phyloP scores from a whole-genome alignment of 2,113 vertebrate genomes.

The Thinocorus orbignyianus region DNA sequence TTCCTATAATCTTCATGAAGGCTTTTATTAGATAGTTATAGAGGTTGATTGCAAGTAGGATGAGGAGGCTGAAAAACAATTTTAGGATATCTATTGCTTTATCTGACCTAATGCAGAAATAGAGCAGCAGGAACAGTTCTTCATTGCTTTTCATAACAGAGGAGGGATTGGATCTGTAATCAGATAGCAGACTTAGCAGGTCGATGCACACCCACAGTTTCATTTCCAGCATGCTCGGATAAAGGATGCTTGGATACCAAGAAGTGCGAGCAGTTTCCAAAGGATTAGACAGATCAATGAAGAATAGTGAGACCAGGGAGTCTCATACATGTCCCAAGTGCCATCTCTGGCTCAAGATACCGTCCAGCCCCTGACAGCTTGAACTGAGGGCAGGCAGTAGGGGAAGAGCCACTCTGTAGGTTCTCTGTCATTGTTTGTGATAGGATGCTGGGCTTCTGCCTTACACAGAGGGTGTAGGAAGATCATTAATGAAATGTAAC shows the following conservation, averaged over 20 bases:
- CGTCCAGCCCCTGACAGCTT: not conserved
- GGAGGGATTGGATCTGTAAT: not conserved
- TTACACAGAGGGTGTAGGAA: not conserved
- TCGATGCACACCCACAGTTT: not conserved
- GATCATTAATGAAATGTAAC: fast-evolving
- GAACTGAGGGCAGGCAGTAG: not conserved
- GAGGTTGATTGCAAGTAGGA: not conserved
- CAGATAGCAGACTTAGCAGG: not conserved
- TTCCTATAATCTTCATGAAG: not conserved
- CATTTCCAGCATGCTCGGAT: not conserved
- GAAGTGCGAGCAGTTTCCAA: not conserved
- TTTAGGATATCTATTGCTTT: not conserved
- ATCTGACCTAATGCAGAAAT: not conserved
- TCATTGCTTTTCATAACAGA: not conserved
- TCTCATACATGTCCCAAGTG: not conserved
- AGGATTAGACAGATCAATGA: not conserved
- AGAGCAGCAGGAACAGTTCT: not conserved
- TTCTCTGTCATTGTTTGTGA: fast-evolving
- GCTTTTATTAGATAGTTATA: not conserved
- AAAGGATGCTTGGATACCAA: not conserved
- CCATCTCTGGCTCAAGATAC: not conserved
- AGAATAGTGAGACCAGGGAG: not conserved
- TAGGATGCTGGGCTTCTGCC: not conserved
- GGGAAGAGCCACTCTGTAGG: not conserved
- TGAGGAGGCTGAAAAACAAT: not conserved